A percentile compares a stretch with the other conserved stretches of the same genome.
Conservation (phyloP, 2,113 vertebrate genomes). For the Okapia johnstoni region DNA sequence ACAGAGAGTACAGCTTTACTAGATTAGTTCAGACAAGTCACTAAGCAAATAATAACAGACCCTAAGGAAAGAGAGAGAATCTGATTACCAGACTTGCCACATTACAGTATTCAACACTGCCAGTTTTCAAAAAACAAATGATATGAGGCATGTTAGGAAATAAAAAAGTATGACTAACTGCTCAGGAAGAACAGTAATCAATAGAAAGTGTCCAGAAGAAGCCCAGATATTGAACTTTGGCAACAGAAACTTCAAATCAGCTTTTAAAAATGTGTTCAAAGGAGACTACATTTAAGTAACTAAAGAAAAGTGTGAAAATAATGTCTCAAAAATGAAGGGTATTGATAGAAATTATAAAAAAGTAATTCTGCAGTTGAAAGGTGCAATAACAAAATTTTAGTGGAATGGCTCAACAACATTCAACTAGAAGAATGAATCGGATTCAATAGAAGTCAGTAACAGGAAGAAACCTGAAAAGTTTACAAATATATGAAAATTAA, state of each 20-base stretch:
- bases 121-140: neutral
- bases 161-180: neutral
- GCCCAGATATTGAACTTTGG: neutral
- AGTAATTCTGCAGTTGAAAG: neutral
- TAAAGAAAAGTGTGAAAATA: neutral
- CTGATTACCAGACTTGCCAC: neutral
- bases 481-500: neutral
- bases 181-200: neutral
- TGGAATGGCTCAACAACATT: neutral
- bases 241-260: neutral
- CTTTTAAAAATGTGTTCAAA: neutral
- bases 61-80: neutral
- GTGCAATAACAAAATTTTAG: neutral
- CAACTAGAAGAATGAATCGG: neutral
- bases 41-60: neutral
- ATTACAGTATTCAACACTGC: neutral
- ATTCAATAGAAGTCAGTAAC: neutral
- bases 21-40: neutral
- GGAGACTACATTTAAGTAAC: neutral
- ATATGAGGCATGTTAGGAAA: neutral
- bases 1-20: neutral
- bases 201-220: slow-evolving; percentile 2
- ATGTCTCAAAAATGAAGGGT: neutral
- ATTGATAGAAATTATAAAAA: neutral
- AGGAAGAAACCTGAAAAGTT: neutral